A percentile compares a stretch with the other conserved stretches of the same genome.
phyloP scores from a whole-genome alignment of 2,113 vertebrate genomes.

The Nestor notabilis region DNA sequence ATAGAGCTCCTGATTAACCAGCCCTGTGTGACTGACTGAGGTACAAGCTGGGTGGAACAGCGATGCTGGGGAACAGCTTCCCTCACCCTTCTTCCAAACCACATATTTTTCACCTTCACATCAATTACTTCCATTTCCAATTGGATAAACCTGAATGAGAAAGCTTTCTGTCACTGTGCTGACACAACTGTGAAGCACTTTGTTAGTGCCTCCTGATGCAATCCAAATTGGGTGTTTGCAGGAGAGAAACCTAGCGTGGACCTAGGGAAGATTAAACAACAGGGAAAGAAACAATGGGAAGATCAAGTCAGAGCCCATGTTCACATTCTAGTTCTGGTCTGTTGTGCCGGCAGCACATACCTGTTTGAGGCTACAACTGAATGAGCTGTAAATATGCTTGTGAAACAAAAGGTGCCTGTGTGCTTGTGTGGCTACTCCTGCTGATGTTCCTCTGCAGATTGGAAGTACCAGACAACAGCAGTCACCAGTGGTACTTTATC shows the following conservation, averaged over 20 bases:
- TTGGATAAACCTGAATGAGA: conserved; percentile 42
- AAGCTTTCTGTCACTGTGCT: background rate
- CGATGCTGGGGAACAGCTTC: background rate
- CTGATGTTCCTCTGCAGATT: background rate
- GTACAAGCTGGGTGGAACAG: background rate
- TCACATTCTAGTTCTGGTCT: background rate
- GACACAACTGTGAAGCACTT: conserved; percentile 3
- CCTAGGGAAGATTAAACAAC: background rate
- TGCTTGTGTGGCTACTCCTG: background rate
- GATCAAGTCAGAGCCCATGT: background rate
- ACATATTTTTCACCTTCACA: conserved; percentile 42
- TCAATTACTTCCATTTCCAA: conserved; percentile 47
- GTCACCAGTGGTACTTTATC: background rate
- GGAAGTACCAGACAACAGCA: background rate
- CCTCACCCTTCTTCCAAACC: background rate
- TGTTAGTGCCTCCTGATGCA: conserved; percentile 8
- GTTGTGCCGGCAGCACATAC: background rate
- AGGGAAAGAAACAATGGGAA: background rate
- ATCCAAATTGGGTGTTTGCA: background rate
- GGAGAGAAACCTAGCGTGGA: conserved; percentile 1
- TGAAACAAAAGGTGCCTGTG: background rate
- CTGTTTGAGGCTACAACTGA: background rate
- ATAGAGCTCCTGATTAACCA: background rate
- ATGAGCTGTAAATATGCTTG: background rate
- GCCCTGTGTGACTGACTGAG: background rate